phyloP scores from a whole-genome alignment of 2,888 invertebrate species.

The Tenthredo amoena region DNA sequence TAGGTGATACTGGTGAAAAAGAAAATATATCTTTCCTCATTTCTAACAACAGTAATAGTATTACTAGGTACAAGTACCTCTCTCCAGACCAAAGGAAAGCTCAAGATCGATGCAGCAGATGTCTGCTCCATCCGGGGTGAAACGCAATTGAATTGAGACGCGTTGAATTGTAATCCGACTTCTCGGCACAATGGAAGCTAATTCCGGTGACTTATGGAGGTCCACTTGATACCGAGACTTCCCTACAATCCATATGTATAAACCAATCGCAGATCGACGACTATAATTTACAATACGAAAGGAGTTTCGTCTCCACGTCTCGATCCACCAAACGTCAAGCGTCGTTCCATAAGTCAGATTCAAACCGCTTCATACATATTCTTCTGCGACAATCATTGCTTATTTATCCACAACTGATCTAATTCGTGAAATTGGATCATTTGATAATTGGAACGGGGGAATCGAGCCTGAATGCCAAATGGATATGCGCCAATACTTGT shows the following conservation, averaged over 20 bases:
- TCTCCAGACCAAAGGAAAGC: not conserved
- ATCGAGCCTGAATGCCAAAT: not conserved
- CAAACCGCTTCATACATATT: not conserved
- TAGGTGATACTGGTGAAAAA: not conserved
- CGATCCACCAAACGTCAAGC: not conserved
- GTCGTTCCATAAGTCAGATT: not conserved
- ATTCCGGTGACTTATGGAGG: slow-evolving; percentile 65
- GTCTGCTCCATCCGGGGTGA: slow-evolving; percentile 6
- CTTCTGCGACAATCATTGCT: not conserved
- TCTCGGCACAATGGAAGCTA: slow-evolving; percentile 66
- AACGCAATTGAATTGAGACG: slow-evolving; percentile 39
- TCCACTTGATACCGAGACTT: slow-evolving; percentile 38
- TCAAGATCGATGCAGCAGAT: slow-evolving; percentile 34
- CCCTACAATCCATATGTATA: slow-evolving; percentile 72
- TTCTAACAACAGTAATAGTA: not conserved
- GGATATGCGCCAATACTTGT: not conserved
- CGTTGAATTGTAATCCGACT: slow-evolving; percentile 62
- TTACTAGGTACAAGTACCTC: not conserved
- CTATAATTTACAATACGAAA: slow-evolving; percentile 23
- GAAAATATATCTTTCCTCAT: not conserved
- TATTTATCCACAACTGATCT: not conserved
- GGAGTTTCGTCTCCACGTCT: not conserved
- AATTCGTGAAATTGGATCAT: not conserved
- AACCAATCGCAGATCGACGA: slow-evolving; percentile 64
- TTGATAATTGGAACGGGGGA: not conserved